phyloP scores from a whole-genome alignment of 2,888 invertebrate genomes.

The Melolontha melolontha region DNA sequence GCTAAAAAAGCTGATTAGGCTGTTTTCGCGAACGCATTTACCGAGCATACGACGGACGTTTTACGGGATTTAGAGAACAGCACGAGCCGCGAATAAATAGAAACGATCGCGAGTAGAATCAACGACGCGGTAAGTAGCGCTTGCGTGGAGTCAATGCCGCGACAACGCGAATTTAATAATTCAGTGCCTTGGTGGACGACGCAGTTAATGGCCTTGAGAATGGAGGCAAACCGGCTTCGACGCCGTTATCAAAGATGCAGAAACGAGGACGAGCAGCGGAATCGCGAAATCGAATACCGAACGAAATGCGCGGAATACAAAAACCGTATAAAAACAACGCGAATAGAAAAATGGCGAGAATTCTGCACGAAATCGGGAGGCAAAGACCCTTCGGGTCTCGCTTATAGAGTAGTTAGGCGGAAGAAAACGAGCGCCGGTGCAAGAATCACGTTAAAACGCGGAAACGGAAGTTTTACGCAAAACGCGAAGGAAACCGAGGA shows the following conservation, averaged over 20 bases:
- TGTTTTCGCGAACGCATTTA: background rate
- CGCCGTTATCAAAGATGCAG: slow-evolving; percentile 19
- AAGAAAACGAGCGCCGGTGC: slow-evolving; percentile 5
- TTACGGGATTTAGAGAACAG: background rate
- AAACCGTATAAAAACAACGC: background rate
- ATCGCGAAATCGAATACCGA: slow-evolving; percentile 8
- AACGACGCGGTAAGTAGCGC: slow-evolving; percentile 27
- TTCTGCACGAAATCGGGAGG: slow-evolving; percentile 29
- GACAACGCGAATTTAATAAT: slow-evolving; percentile 9
- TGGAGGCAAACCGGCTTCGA: slow-evolving; percentile 13
- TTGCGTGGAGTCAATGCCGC: slow-evolving; percentile 37
- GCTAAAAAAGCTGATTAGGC: slow-evolving; percentile 12
- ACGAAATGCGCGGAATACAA: slow-evolving; percentile 17
- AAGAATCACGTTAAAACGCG: too few species aligned
- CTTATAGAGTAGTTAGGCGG: slow-evolving; percentile 25
- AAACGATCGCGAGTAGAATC: background rate
- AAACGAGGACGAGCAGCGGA: background rate
- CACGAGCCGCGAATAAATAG: background rate
- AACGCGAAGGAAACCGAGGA: too few species aligned
- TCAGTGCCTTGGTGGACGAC: slow-evolving; percentile 46
- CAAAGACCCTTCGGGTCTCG: slow-evolving; percentile 43
- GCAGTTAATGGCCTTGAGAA: slow-evolving; percentile 23
- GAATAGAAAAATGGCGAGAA: slow-evolving; percentile 37
- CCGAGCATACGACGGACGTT: background rate
- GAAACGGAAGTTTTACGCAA: too few species aligned